Conservation (phyloP, 2,113 vertebrate species). For the Cephalopholis sonnerati region DNA sequence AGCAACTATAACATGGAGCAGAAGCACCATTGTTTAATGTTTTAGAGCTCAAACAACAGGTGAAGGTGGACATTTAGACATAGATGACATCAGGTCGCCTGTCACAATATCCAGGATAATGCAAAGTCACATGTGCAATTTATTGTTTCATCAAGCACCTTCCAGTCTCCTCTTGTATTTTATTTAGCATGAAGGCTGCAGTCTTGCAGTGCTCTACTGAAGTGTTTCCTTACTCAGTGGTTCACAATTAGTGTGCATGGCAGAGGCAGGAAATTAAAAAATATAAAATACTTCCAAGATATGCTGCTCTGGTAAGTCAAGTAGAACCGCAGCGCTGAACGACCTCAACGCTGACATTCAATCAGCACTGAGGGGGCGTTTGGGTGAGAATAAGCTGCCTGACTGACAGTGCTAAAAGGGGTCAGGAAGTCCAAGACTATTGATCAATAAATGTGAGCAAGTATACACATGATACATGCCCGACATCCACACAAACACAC, state of each 20-base stretch:
- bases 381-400: slow-evolving; percentile 66
- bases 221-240: slow-evolving; percentile 20
- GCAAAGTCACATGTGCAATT: slow-evolving; percentile 22
- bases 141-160: not conserved
- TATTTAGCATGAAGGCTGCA: slow-evolving; percentile 9
- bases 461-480: slow-evolving; percentile 49
- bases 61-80: not conserved
- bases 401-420: slow-evolving; percentile 75
- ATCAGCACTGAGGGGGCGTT: slow-evolving; percentile 49
- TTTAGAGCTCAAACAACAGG: not conserved
- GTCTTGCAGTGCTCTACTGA: not conserved
- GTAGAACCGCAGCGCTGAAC: slow-evolving; percentile 40
- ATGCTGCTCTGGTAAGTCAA: slow-evolving; percentile 47
- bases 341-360: slow-evolving; percentile 68
- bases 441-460: slow-evolving; percentile 66
- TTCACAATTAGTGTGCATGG: slow-evolving; percentile 42
- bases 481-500: slow-evolving; percentile 25
- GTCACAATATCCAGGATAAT: slow-evolving; percentile 24
- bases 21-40: not conserved
- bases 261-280: slow-evolving; percentile 60
- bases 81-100: not conserved
- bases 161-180: slow-evolving; percentile 8
- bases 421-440: slow-evolving; percentile 64
- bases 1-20: not conserved
- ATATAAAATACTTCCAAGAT: slow-evolving; percentile 62